These are phyloP conservation scores for Vulpes vulpes DNA, from an alignment of 2,113 vertebrate genomes.

Conservation along the genomic window DNA sequence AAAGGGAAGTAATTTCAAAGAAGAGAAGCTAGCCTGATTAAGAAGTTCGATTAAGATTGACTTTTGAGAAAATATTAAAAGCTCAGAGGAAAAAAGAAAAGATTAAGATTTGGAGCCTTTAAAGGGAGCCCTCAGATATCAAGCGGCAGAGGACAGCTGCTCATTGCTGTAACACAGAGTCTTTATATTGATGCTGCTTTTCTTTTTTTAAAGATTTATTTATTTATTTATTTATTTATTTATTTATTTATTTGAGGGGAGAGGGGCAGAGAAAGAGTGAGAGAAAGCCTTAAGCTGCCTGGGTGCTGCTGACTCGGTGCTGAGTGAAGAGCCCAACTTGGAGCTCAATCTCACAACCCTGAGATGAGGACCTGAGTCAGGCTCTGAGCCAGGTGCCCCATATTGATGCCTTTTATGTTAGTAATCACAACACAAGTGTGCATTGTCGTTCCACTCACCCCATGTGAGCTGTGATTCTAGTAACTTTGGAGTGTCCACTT, in stretches of 20 bases:
- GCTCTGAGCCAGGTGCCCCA: background rate
- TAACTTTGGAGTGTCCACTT: background rate
- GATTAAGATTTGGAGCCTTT: slow-evolving; percentile 62
- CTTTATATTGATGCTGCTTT: background rate
- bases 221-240: background rate
- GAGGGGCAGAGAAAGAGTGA: background rate
- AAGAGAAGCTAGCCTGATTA: slow-evolving; percentile 79
- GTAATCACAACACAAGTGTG: background rate
- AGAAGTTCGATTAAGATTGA: slow-evolving; percentile 77
- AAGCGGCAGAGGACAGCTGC: background rate
- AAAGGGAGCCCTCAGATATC: background rate
- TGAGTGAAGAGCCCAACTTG: background rate
- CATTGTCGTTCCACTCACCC: background rate
- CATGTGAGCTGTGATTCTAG: background rate
- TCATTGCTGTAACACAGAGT: background rate
- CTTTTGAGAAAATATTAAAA: slow-evolving; percentile 79
- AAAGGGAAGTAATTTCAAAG: slow-evolving; percentile 82
- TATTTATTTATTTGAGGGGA: background rate
- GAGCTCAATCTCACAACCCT: background rate
- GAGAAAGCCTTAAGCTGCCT: background rate
- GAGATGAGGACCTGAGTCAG: background rate
- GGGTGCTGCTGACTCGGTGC: background rate
- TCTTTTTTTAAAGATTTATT: background rate
- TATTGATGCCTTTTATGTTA: background rate
- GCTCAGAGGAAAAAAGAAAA: slow-evolving; percentile 67